Conservation (phyloP, 1,140 invertebrate species). For the Drosophila biarmipes region DNA sequence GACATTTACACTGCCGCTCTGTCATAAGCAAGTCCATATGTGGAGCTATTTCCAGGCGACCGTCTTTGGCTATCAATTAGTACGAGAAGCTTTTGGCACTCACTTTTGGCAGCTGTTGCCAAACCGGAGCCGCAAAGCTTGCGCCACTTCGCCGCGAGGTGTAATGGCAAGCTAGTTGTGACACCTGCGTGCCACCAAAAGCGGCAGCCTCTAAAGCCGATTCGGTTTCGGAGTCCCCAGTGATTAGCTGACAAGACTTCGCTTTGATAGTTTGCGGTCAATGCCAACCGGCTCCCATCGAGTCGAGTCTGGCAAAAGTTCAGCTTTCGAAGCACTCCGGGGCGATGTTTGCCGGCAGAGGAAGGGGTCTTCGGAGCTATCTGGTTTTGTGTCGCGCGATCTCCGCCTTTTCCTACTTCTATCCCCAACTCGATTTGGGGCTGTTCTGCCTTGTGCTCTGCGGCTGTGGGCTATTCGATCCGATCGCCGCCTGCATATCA, state of each 20-base stretch:
- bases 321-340: slow-evolving; percentile 34
- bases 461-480: slow-evolving; percentile 5
- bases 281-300: slow-evolving; percentile 63
- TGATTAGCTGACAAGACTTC: slow-evolving; percentile 38
- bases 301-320: slow-evolving; percentile 28
- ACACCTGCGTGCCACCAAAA: slow-evolving; percentile 42
- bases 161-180: slow-evolving; percentile 53
- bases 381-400: slow-evolving; percentile 24
- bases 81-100: slow-evolving; percentile 27
- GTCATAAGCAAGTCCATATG: not conserved
- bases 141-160: slow-evolving; percentile 25
- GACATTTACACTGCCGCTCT: slow-evolving; percentile 22
- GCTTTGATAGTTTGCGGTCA: slow-evolving; percentile 73
- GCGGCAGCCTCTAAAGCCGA: slow-evolving; percentile 2
- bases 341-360: not conserved
- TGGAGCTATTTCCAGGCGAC: slow-evolving; percentile 1
- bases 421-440: slow-evolving; percentile 27
- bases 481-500: slow-evolving; percentile 56
- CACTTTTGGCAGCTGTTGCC: slow-evolving; percentile 36
- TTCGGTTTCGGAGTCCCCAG: slow-evolving; percentile 2
- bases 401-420: not conserved
- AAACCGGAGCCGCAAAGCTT: slow-evolving; percentile 25
- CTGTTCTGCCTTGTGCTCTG: slow-evolving; percentile 28
- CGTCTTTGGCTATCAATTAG: slow-evolving; percentile 40
- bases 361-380: slow-evolving; percentile 8